Percentiles rank a stretch among this genome's conserved stretches.
Conservation (phyloP, 1,140 invertebrate species). For the Gonioctena quinquepunctata region DNA sequence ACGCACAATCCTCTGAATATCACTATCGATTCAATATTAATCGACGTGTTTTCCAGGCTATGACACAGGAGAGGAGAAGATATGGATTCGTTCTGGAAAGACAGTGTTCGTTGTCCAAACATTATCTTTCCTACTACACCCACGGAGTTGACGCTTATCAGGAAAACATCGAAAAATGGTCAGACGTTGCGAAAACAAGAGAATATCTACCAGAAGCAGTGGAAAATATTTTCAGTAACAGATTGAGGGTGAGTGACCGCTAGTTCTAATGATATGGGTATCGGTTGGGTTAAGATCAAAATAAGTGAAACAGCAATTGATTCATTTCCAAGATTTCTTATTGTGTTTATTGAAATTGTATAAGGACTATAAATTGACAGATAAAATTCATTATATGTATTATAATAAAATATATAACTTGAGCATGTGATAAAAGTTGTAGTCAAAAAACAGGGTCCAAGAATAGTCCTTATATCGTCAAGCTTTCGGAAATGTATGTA, state of each 20-base stretch:
- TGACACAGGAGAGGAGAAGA: constrained; percentile 89
- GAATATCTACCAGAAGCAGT: constrained; percentile 82
- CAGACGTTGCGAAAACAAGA: constrained; percentile 81
- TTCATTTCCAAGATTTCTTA: too few relatives aligned
- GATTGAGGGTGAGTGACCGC: constrained; percentile 67
- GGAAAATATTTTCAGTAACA: constrained; percentile 77
- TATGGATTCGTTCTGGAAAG: constrained; percentile 92
- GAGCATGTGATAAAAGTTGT: too few relatives aligned
- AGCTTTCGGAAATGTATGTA: too few relatives aligned
- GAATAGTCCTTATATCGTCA: too few relatives aligned
- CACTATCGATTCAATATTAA: background rate
- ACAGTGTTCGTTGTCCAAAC: constrained; percentile 88
- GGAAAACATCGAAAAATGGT: constrained; percentile 84
- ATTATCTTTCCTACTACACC: constrained; percentile 85
- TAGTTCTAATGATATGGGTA: background rate
- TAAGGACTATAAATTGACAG: too few relatives aligned
- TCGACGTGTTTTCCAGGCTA: constrained; percentile 72
- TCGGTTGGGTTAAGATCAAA: too few relatives aligned
- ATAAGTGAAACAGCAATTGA: too few relatives aligned
- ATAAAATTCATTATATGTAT: too few relatives aligned
- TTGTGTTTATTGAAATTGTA: too few relatives aligned
- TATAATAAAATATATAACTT: too few relatives aligned
- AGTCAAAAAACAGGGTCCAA: too few relatives aligned
- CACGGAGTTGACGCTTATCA: constrained; percentile 77
- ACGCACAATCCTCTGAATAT: too few relatives aligned